Conservation (phyloP, 1,140 invertebrate genomes). For the Leptinotarsa undecemlineata region DNA sequence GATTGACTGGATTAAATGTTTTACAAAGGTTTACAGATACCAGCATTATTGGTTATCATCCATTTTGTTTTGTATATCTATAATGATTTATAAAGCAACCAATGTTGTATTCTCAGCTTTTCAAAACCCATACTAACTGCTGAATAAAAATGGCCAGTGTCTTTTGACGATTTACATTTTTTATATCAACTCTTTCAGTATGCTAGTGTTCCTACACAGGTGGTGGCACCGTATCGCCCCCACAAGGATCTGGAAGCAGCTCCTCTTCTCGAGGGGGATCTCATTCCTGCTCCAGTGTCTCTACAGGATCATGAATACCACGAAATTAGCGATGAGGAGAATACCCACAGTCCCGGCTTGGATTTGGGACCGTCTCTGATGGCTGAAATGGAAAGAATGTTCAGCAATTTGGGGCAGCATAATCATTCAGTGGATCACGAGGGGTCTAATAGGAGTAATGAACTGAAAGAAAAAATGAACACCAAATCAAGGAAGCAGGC, state of each 20-base stretch:
- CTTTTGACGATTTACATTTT: no score
- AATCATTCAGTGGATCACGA: constrained; percentile 55
- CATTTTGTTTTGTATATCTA: no score
- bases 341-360: constrained; percentile 61
- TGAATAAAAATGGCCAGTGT: no score
- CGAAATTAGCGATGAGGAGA: constrained; percentile 89
- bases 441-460: constrained; percentile 65
- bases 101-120: no score
- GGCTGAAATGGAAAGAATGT: constrained; percentile 95
- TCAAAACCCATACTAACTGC: no score
- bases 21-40: no score
- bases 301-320: constrained; percentile 81
- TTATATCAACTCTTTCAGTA: constrained; percentile 58
- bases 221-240: constrained; percentile 86
- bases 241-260: constrained; percentile 74
- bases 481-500: constrained; percentile 75
- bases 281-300: constrained; percentile 41
- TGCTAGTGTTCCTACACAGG: constrained; percentile 78
- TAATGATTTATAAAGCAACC: no score
- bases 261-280: constrained; percentile 56
- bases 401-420: constrained; percentile 60
- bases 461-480: constrained; percentile 67
- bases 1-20: no score
- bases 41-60: no score
- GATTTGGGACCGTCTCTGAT: constrained; percentile 92